These are phyloP conservation scores for Acanthosepion lycidas DNA, from an alignment of 2,888 invertebrate species.

Conservation along the genomic window DNA sequence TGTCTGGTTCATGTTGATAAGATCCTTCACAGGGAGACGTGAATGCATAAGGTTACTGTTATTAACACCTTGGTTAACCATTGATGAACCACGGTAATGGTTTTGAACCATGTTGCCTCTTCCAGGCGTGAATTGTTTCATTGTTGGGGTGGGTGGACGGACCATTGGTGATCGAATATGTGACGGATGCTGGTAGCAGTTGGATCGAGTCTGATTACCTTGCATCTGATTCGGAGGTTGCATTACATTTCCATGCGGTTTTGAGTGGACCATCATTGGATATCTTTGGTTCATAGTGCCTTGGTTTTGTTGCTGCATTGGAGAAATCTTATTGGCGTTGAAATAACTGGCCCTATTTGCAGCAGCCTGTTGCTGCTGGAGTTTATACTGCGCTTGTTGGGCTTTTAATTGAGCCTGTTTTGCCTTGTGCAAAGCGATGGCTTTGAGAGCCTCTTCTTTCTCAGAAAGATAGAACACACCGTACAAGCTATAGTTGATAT, in stretches of 20 bases:
- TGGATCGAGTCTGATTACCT: not conserved
- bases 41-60: not conserved
- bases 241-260: not conserved
- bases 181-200: slow-evolving; percentile 1
- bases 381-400: not conserved
- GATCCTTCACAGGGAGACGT: slow-evolving; percentile 24
- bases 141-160: not conserved
- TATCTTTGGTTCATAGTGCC: slow-evolving; percentile 1
- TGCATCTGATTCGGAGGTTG: not conserved
- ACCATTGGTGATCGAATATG: not conserved
- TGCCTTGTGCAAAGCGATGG: not conserved
- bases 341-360: not conserved
- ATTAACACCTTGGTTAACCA: not conserved
- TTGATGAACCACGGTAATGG: not conserved
- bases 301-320: slow-evolving; percentile 10
- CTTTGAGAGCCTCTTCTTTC: not conserved
- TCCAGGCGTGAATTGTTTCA: slow-evolving; percentile 24
- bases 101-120: slow-evolving; percentile 24
- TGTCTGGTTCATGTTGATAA: not conserved
- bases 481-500: slow-evolving; percentile 67
- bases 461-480: slow-evolving; percentile 62
- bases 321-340: not conserved
- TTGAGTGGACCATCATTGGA: not conserved
- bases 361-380: not conserved
- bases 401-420: not conserved